Evolutionary conservation across 2,797 vertebrate species (phyloP), one percentile per base, ranked within the genome.

Genomic region (Echiichthys vipera): DNA sequence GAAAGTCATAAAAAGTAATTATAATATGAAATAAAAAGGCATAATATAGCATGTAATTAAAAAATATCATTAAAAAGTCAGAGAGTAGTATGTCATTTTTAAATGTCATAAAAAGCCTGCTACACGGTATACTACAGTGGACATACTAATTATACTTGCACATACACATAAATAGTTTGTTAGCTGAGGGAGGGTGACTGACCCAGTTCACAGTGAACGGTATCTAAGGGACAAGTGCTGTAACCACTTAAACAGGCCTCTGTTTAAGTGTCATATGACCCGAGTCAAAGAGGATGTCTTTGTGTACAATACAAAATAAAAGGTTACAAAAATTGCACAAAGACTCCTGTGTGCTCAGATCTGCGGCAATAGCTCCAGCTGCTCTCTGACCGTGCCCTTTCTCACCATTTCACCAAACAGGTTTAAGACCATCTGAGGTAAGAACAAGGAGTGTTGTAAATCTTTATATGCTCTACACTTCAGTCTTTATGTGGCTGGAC

Each of bases 301-400:
- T 87, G 74, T 87, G 77, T 81, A 81, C 81, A 84, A 67, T 27
- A 82, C 73, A 89, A 66, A 76, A 34, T 53, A 30, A 80, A 81
- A 68, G 46, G 73, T 73, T 24, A n/a, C 22, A 57, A n/a, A 61
- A 51, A 57, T 25, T 30, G 13, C 59, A 32, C 53, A 32, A 20
- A 66, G 22, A 65, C 25, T 5, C 12, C 36, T 11, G 43, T 13
- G 42, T 57, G 39, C 18, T 20, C 49, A 37, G 36, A 67, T 57
- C n/a, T 36, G 20, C 45, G 47, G 17, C 34, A 40, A 65, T 61
- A 51, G 20, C 29, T 68, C 29, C 9, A 50, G 49, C 45, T 12
- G 2, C 56, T 56, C 49, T 46, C 27, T 66, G 37, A 59, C 13
- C 58, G 13, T 25, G 27, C 14, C 30, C 40, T 22, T 49, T 57